These are phyloP conservation scores for Phorcus lineatus DNA, from an alignment of 2,888 invertebrate genomes.

Conservation along the genomic window DNA sequence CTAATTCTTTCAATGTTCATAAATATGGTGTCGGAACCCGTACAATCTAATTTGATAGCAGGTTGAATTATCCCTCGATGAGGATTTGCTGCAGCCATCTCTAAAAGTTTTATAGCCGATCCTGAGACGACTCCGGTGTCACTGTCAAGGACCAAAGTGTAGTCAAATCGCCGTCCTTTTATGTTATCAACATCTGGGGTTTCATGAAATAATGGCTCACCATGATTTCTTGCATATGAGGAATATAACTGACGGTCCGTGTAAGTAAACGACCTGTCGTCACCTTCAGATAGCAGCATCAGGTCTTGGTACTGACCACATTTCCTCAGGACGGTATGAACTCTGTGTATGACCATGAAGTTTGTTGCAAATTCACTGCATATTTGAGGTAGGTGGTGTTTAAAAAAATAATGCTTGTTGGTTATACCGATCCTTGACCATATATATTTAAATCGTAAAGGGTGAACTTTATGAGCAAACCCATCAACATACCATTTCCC, in stretches of 20 bases:
- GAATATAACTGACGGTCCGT: slow-evolving; percentile 60
- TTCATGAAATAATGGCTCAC: slow-evolving; percentile 61
- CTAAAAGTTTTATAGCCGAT: slow-evolving; percentile 56
- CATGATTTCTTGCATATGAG: slow-evolving; percentile 50
- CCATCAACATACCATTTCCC: slow-evolving; percentile 56
- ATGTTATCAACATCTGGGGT: slow-evolving; percentile 65
- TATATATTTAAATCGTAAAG: slow-evolving; percentile 54
- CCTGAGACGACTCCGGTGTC: slow-evolving; percentile 64
- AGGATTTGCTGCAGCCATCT: slow-evolving; percentile 65
- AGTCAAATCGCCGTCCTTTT: slow-evolving; percentile 61
- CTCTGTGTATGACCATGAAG: slow-evolving; percentile 67
- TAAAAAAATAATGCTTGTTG: slow-evolving; percentile 50
- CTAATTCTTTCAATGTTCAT: slow-evolving; percentile 65
- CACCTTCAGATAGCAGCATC: slow-evolving; percentile 67
- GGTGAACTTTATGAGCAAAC: slow-evolving; percentile 51
- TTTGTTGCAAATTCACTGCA: slow-evolving; percentile 61
- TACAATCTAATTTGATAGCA: slow-evolving; percentile 62
- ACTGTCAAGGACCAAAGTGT: slow-evolving; percentile 67
- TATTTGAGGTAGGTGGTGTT: slow-evolving; percentile 61
- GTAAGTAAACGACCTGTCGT: slow-evolving; percentile 61
- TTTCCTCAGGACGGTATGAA: slow-evolving; percentile 62
- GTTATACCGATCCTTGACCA: slow-evolving; percentile 59
- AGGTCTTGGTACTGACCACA: slow-evolving; percentile 71
- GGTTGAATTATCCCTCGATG: slow-evolving; percentile 68
- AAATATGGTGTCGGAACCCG: slow-evolving; percentile 60